phyloP scores from a whole-genome alignment of 2,113 vertebrate genomes.

The Pipra filicauda region DNA sequence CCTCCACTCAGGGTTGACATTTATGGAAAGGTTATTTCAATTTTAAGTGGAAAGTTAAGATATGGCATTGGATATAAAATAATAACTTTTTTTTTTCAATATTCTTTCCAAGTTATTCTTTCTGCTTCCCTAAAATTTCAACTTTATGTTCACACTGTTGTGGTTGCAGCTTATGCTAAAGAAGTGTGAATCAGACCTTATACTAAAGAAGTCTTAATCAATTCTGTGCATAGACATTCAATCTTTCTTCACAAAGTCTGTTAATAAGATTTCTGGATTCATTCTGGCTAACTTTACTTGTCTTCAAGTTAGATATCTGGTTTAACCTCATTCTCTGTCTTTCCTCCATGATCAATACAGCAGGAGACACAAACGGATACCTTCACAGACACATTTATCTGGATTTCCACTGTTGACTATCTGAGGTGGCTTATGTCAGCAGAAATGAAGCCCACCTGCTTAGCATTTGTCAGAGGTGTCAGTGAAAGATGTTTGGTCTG shows the following conservation, averaged over 20 bases:
- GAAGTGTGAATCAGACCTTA: not conserved
- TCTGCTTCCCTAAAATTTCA: not conserved
- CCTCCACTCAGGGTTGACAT: not conserved
- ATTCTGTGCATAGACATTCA: not conserved
- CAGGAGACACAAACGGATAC: not conserved
- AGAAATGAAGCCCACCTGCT: not conserved
- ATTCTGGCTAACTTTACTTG: not conserved
- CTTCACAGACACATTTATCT: not conserved
- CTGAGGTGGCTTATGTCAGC: not conserved
- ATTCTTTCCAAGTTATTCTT: not conserved
- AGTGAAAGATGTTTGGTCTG: not conserved
- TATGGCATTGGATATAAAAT: not conserved
- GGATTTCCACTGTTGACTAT: not conserved
- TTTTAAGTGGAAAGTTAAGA: not conserved
- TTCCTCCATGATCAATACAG: not conserved
- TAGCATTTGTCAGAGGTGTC: not conserved
- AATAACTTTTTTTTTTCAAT: not conserved
- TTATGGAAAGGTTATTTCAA: not conserved
- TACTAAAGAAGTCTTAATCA: not conserved
- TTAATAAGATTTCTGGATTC: constrained; percentile 7
- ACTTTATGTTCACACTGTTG: not conserved
- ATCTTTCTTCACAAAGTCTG: not conserved
- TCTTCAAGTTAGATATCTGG: not conserved
- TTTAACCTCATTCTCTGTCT: not conserved
- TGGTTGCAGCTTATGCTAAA: not conserved